Base-by-base conservation (phyloP, 1,140 invertebrate genomes). In the Drosophila lacteicornis region DNA sequence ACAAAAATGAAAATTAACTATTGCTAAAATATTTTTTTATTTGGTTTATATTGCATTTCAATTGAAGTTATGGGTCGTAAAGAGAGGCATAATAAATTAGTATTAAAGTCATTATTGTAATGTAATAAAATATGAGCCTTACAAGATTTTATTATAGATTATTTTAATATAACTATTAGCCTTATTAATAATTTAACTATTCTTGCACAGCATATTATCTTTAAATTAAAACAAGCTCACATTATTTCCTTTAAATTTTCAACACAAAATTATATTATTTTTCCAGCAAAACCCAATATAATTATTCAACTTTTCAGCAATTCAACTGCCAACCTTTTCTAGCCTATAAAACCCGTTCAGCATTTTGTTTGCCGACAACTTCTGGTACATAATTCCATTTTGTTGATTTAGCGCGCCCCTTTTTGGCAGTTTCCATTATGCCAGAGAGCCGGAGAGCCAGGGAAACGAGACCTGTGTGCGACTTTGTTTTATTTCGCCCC, bases 401-500 rank as follows among this genome's bases (percentile, higher is more conserved):
- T 75, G 69, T 49, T 36, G 36, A 47, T 27, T 63, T 38, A 62
- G 58, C 74, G 49, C 57, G 40, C 65, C 74, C 51, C 63, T 56
- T 61, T 76, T 66, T 58, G 42, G 49, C 56, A 45, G 55, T 66
- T 76, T 68, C 75, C 56, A 79, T 61, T 78, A 36, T 57, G 50
- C 30, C 50, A 70, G 33, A 67, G 36, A 6, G 50, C 22, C 49
- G 49, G 43, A 67, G 33, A 7, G 36, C 22, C 43, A 5, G 30
- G n/a, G 25, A 42, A 42, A n/a, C n/a, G 17, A 22, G 49, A 76
- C 75, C 75, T 79, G 51, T 78, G 51, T 30, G 45, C 51, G 45
- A 71, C 75, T 86, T 83, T 86, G 70, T 74, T 69, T 68, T 55
- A 69, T 82, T 87, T 58, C 45, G 53, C 45, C n/a, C 57, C 40